Evolutionary conservation across 1,140 invertebrate species (phyloP), one percentile per base, ranked within the genome.

Genomic region (Triops cancriformis): DNA sequence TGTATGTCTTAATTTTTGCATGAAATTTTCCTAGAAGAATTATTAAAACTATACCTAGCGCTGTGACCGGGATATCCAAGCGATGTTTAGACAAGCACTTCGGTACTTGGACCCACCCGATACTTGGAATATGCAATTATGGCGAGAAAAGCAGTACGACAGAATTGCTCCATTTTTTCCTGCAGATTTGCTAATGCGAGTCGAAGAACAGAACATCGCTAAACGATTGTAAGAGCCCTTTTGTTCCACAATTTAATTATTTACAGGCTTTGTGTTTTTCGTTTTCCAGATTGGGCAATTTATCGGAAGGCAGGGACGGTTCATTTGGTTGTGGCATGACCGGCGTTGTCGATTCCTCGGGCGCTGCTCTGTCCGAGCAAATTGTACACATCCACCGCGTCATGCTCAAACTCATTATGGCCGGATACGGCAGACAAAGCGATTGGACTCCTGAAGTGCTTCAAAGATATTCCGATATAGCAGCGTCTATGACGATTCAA

Each of bases 281-380:
- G 73, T 74, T 23, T 31, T n/a, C 6, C 18, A 76, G 74, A 42
- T 31, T 76, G 18, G 26, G 9, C 28, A 31, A 18, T 11, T 28
- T 76, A 2, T 31, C 41, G 11, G 12, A 26, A 45, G 74, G 37
- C 0, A 10, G 4, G 27, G 74, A 76, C n/a, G 74, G 74, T 41
- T 76, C 74, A 18, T 76, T 76, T 26, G 74, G 74, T 2, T 76
- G 74, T 27, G 74, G 74, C 18, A 76, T 76, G 74, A 76, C 27
- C 11, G 74, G 74, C 26, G 74, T 76, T 23, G 26, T 28, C 2
- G 26, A 41, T 26, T 26, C 74, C 23, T 27, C 27, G 10, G 74
- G 74, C 37, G 74, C 74, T 23, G 27, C 37, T 11, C 10, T 42
- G 11, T 76, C 74, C 10, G 74, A 76, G 26, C 74, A 76, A 43